Evolutionary conservation across 2,888 invertebrate genomes (phyloP), one percentile per base, ranked within the genome.

Genomic region (Oscheius sp.): DNA sequence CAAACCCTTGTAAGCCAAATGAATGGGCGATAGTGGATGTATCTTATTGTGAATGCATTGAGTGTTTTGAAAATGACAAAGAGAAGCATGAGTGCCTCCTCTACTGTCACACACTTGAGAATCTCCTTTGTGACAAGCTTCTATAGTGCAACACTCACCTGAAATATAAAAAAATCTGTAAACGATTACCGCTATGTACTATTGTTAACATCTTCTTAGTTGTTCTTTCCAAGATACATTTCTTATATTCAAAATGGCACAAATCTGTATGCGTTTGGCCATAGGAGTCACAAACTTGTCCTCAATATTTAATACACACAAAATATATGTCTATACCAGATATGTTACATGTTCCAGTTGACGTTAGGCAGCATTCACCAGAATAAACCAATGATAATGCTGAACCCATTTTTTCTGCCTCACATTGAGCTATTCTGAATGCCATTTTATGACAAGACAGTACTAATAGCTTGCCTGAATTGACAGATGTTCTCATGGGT

Each of bases 11-110:
- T 80, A 80, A 56, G 68, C 74, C 17, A 80, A 67, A 20, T 77
- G 72, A 17, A 73, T 45, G 12, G 41, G 61, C n/a, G 70, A 71
- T 26, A 67, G 67, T 2, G 71, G 51, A 59, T 78, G 80, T 6
- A 80, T 74, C 47, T 80, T 80, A 56, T 82, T 81, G 66, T 75
- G 73, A n/a, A 80, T 76, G 49, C 82, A 82, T 44, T 80, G 80
- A 0, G 80, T 77, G 65, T 82, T 82, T 51, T 80, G 71, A 41
- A 82, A 82, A 51, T 82, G 80, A 51, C 82, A 82, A 5, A 80
- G n/a, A 2, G 73, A 73, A 38, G 71, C 70, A 47, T 80, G 80
- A 14, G 80, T 77, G 22, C 72, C 73, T 26, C 82, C 80, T 51
- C 54, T 61, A 4, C 69, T 72, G 61, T 82, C 82, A 63, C 82